Base-by-base conservation (phyloP, 2,113 vertebrate species). In the Macrotus californicus region DNA sequence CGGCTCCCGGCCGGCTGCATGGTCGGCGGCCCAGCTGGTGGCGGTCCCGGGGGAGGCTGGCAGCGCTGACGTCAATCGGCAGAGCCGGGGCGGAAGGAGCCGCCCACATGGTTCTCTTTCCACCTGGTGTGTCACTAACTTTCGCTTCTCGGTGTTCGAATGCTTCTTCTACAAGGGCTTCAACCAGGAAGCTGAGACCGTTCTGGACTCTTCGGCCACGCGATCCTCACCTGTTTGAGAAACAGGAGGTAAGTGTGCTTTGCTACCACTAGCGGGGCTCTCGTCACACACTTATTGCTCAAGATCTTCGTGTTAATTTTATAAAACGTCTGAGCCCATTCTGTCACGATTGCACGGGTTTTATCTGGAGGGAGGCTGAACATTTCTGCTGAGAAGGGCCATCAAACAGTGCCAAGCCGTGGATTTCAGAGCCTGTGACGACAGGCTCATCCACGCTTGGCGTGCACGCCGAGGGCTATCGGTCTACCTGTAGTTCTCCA, bases 11-110 rank as follows among this genome's bases (percentile, higher is more conserved):
- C 54, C 81, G 66, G 66, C 66, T 31, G 93, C 95, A 91, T 94
- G 91, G 97, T 88, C 86, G 97, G 86, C 11, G 1, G 86, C 96
- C 96, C 97, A 97, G 97, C 96, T 96, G 97, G 96, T 82, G 3
- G 77, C 73, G 16, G 26, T 5, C 54, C 87, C 26, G 94, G 96
- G 86, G 96, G 96, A 41, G 96, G 93, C 91, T 93, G 34, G 0
- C 5, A 21, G 79, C 11, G 79, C 75, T 97, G 96, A 96, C 96
- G 96, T 97, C 96, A 96, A 69, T 66, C 59, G 96, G 96, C 97
- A 96, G 82, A 77, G 94, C 72, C 73, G 43, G 5, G 12, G 18
- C 66, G 77, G 72, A 72, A 80, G 91, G 19, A 52, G 72, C 87
- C 93, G 86, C 96, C 97, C 70, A 91, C 92, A 16, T 43, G 2